phyloP scores from a whole-genome alignment of 2,797 vertebrate genomes.

The Circus cinereus region DNA sequence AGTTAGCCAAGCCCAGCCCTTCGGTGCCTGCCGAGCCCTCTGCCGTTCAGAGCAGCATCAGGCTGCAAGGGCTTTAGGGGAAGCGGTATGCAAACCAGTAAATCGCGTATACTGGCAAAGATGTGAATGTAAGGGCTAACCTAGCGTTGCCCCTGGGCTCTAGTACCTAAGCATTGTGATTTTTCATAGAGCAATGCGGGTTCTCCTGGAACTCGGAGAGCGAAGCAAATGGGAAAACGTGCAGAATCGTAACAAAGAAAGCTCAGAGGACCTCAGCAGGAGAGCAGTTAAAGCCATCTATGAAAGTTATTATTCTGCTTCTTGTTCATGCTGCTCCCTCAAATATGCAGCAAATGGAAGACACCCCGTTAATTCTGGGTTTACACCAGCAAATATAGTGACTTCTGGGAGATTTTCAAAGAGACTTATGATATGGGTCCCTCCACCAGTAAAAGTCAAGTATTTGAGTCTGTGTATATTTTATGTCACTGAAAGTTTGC shows the following conservation, averaged over 20 bases:
- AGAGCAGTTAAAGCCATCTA: not conserved
- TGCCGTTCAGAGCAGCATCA: not conserved
- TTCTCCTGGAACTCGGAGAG: not conserved
- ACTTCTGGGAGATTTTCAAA: not conserved
- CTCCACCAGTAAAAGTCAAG: not conserved
- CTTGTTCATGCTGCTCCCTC: not conserved
- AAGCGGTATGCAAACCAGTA: not conserved
- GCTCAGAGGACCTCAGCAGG: not conserved
- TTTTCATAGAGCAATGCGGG: not conserved
- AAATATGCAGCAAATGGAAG: not conserved
- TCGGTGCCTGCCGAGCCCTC: not conserved
- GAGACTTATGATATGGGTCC: accelerated
- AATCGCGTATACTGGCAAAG: not conserved
- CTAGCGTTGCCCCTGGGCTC: not conserved
- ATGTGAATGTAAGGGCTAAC: not conserved
- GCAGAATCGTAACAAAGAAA: not conserved
- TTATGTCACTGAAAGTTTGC: not conserved
- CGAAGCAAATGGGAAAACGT: not conserved
- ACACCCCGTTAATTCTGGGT: not conserved
- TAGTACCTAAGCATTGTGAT: not conserved
- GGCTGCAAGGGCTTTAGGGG: not conserved
- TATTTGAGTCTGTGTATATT: not conserved
- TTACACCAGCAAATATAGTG: not conserved
- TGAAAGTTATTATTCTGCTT: not conserved
- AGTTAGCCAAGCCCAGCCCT: not conserved